phyloP scores from a whole-genome alignment of 2,797 vertebrate species.

The Sylvia borin region DNA sequence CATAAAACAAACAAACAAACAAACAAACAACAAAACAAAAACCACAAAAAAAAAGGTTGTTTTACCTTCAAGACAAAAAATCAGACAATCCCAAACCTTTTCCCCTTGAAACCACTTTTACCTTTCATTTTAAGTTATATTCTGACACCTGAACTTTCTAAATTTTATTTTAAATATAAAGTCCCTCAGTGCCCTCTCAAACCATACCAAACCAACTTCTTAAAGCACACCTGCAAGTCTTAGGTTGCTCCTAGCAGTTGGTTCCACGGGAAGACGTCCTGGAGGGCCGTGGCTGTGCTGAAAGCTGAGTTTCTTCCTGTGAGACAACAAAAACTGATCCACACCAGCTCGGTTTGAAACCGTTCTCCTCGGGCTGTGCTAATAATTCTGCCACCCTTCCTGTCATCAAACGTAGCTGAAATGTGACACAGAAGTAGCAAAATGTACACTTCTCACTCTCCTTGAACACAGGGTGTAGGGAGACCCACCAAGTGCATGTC shows the following conservation, averaged over 20 bases:
- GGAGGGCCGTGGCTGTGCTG: neutral
- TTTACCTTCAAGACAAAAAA: neutral
- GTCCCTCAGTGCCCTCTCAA: neutral
- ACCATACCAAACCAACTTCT: neutral
- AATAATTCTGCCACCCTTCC: neutral
- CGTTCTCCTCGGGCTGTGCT: accelerated
- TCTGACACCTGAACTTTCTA: neutral
- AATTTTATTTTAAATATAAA: neutral
- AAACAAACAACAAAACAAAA: neutral
- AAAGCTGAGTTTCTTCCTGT: neutral
- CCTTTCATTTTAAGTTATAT: neutral
- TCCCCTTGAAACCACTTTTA: neutral
- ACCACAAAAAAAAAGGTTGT: neutral
- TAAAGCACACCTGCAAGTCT: neutral
- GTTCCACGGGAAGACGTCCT: neutral
- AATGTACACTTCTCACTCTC: neutral
- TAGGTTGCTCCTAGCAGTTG: neutral
- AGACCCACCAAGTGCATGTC: accelerated
- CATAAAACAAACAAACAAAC: neutral
- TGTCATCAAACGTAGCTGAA: neutral
- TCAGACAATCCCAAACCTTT: neutral
- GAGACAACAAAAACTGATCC: neutral
- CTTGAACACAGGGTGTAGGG: neutral
- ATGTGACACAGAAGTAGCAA: neutral
- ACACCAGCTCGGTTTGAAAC: neutral